Conservation (phyloP, 2,797 vertebrate genomes). For the Myripristis jacobus region DNA sequence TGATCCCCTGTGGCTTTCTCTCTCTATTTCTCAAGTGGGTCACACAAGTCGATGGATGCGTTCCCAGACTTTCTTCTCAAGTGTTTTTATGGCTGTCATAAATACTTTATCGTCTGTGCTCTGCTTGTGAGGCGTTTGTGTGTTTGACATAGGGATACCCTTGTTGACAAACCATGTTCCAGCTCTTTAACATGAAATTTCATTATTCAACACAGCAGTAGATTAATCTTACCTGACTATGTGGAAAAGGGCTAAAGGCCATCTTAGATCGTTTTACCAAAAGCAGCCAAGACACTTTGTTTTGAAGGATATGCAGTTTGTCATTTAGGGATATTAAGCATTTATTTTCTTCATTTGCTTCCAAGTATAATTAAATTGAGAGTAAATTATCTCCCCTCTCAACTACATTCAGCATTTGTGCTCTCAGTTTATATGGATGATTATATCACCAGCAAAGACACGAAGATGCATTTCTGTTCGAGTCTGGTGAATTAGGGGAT, state of each 20-base stretch:
- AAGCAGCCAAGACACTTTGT: background rate
- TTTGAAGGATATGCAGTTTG: no score
- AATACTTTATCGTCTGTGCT: slow-evolving; percentile 67
- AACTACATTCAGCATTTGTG: slow-evolving; percentile 39
- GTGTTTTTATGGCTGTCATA: slow-evolving; percentile 63
- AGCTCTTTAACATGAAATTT: slow-evolving; percentile 59
- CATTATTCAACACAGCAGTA: slow-evolving; percentile 58
- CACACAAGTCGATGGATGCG: slow-evolving; percentile 59
- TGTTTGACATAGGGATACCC: slow-evolving; percentile 68
- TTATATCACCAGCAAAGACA: slow-evolving; percentile 46
- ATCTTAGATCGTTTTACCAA: slow-evolving; percentile 14
- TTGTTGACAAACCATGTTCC: slow-evolving; percentile 74
- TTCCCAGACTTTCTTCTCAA: slow-evolving; percentile 57
- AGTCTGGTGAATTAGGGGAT: slow-evolving; percentile 47
- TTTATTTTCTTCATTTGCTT: background rate
- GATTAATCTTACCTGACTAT: slow-evolving; percentile 43
- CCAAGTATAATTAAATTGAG: slow-evolving; percentile 6
- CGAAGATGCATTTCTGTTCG: slow-evolving; percentile 32
- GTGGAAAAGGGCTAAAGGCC: background rate
- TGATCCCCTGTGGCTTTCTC: slow-evolving; percentile 57
- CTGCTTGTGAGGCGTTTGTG: slow-evolving; percentile 58
- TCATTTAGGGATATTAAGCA: no score
- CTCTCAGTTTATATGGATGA: slow-evolving; percentile 38
- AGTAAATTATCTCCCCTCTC: slow-evolving; percentile 41
- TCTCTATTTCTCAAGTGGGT: slow-evolving; percentile 68